phyloP scores from a whole-genome alignment of 2,888 invertebrate species.

The Cephus sareptanus region DNA sequence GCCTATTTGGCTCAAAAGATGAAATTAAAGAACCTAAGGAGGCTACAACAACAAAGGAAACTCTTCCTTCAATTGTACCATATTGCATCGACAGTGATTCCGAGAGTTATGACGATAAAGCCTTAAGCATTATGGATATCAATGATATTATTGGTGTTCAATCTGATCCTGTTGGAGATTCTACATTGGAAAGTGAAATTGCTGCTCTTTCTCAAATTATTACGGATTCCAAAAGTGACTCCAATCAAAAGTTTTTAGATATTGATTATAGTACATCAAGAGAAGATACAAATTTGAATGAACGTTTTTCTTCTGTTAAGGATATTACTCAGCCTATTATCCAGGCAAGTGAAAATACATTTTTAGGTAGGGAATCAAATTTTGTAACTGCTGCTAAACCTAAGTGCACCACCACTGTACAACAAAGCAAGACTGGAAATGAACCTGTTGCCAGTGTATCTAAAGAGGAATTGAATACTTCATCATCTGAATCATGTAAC shows the following conservation, averaged over 20 bases:
- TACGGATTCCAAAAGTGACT: constrained; percentile 48
- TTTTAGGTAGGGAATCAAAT: background rate
- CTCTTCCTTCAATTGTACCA: constrained; percentile 42
- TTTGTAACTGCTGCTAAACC: background rate
- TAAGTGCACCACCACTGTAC: background rate
- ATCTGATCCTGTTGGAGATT: constrained; percentile 45
- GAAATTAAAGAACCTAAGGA: constrained; percentile 35
- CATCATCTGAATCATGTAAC: background rate
- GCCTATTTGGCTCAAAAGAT: constrained; percentile 56
- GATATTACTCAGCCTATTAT: background rate
- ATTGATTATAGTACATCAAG: background rate
- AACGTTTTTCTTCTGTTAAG: background rate
- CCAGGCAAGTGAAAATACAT: background rate
- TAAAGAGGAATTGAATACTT: background rate
- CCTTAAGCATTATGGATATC: constrained; percentile 56
- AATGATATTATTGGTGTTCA: constrained; percentile 56
- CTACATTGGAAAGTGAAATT: constrained; percentile 58
- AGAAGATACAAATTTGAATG: background rate
- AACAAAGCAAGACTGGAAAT: background rate
- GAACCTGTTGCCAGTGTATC: background rate
- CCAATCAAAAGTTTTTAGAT: constrained; percentile 11
- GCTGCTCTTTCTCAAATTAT: constrained; percentile 59
- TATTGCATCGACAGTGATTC: constrained; percentile 52
- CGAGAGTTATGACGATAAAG: constrained; percentile 51
- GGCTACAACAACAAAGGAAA: constrained; percentile 29